Percentiles rank a stretch among this genome's conserved stretches.
Conservation (phyloP, 1,140 invertebrate genomes). For the Drosophila lacteicornis region DNA sequence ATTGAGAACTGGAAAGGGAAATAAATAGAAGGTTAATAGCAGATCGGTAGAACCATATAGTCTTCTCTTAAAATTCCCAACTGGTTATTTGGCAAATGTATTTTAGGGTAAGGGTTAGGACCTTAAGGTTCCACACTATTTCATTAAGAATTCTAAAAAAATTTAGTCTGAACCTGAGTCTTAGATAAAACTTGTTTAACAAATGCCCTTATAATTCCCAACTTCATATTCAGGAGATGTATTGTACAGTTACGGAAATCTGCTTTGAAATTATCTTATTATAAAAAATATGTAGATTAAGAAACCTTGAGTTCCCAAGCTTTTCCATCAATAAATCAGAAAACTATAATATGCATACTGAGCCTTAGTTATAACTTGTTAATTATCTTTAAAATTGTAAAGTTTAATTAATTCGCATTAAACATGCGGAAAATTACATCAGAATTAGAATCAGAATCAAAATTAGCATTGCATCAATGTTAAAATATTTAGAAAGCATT, state of each 20-base stretch:
- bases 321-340: background rate
- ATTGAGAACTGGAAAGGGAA: background rate
- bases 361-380: conserved; percentile 1
- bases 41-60: background rate
- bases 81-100: background rate
- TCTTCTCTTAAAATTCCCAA: background rate
- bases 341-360: background rate
- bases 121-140: too few species aligned
- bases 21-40: too few species aligned
- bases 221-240: background rate
- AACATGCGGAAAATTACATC: background rate
- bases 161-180: too few species aligned
- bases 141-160: too few species aligned
- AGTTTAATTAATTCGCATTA: conserved; percentile 2
- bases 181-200: too few species aligned
- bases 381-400: background rate
- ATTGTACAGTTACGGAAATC: too few species aligned
- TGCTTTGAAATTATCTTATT: too few species aligned
- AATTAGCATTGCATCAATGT: background rate
- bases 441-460: background rate
- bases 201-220: background rate
- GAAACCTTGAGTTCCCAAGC: background rate
- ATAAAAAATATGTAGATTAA: too few species aligned
- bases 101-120: too few species aligned
- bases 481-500: background rate